Percentiles rank a stretch among this genome's conserved stretches.
phyloP scores from a whole-genome alignment of 1,140 invertebrate species.

The Archivesica marissinica region DNA sequence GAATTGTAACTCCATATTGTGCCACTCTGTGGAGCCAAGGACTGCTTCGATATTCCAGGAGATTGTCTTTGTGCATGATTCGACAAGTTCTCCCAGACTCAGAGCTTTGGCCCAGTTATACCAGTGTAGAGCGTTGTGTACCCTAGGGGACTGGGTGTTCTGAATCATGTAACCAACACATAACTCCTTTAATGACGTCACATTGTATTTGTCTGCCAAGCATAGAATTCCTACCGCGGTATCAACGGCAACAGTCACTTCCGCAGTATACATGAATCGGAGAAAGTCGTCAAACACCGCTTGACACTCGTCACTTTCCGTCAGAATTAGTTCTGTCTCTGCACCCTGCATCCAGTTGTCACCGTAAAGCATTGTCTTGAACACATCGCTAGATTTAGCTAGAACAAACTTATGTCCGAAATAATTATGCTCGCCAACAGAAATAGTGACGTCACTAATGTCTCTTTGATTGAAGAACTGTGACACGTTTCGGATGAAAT shows the following conservation, averaged over 20 bases:
- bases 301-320: slow-evolving; percentile 82
- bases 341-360: slow-evolving; percentile 75
- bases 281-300: slow-evolving; percentile 82
- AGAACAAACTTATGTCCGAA: slow-evolving; percentile 83
- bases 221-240: slow-evolving; percentile 83
- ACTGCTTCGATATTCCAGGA: slow-evolving; percentile 82
- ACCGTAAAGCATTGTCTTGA: slow-evolving; percentile 82
- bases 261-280: slow-evolving; percentile 82
- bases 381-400: slow-evolving; percentile 83
- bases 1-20: slow-evolving; percentile 82
- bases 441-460: slow-evolving; percentile 81
- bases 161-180: slow-evolving; percentile 83
- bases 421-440: slow-evolving; percentile 77
- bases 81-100: slow-evolving; percentile 75
- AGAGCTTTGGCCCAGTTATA: slow-evolving; percentile 83
- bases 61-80: slow-evolving; percentile 82
- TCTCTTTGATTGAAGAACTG: slow-evolving; percentile 81
- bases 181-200: slow-evolving; percentile 80
- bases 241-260: slow-evolving; percentile 78
- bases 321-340: slow-evolving; percentile 77
- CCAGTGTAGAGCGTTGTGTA: slow-evolving; percentile 82
- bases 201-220: slow-evolving; percentile 84
- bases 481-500: slow-evolving; percentile 81
- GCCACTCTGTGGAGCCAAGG: slow-evolving; percentile 79
- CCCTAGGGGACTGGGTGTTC: slow-evolving; percentile 78